These are phyloP conservation scores for Lithobius niger DNA, from an alignment of 1,140 invertebrate species.

Conservation along the genomic window DNA sequence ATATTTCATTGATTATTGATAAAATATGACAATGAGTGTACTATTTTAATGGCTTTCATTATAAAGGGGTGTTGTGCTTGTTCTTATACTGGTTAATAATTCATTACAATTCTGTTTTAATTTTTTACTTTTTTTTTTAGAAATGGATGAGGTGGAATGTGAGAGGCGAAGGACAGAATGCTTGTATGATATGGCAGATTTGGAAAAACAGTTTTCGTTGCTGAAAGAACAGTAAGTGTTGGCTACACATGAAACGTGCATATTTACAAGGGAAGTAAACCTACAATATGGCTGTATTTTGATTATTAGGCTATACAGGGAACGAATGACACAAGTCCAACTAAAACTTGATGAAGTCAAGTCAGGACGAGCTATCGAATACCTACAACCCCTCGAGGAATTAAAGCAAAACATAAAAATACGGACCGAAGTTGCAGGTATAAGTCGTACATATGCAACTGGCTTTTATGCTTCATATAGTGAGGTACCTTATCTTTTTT, in stretches of 20 bases:
- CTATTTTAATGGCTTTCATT: too few species aligned
- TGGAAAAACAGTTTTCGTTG: conserved; percentile 75
- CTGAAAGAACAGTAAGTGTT: conserved; percentile 61
- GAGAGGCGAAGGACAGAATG: conserved; percentile 66
- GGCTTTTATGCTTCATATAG: too few species aligned
- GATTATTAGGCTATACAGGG: conserved; percentile 54
- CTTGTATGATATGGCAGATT: conserved; percentile 66
- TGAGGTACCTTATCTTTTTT: too few species aligned
- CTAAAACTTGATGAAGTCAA: conserved; percentile 70
- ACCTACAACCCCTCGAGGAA: conserved; percentile 65
- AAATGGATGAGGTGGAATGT: conserved; percentile 87
- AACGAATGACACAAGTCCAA: conserved; percentile 69
- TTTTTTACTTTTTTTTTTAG: conserved; percentile 32
- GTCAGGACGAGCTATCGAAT: conserved; percentile 70
- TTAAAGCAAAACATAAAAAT: conserved; percentile 71
- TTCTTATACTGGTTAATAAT: conserved; percentile 1
- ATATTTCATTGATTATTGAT: too few species aligned
- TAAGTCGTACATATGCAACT: background rate
- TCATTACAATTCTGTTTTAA: conserved; percentile 8
- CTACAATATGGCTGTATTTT: background rate
- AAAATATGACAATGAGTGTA: background rate
- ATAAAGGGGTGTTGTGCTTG: too few species aligned
- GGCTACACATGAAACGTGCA: background rate
- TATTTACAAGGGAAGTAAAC: background rate
- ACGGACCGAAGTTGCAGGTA: conserved; percentile 74